phyloP scores from a whole-genome alignment of 2,797 vertebrate species.

The Philypnodon macrostomus region DNA sequence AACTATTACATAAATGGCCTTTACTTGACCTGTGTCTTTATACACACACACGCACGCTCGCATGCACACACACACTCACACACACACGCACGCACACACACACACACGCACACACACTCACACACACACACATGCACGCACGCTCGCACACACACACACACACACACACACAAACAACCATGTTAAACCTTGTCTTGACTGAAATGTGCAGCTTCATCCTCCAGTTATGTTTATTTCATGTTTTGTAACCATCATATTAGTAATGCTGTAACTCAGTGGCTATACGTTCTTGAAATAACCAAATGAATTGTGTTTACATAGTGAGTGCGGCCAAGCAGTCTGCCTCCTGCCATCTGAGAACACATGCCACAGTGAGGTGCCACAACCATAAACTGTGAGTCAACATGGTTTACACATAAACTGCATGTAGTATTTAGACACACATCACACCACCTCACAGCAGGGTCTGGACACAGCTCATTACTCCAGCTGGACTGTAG shows the following conservation, averaged over 20 bases:
- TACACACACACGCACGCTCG: no score
- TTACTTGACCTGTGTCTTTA: no score
- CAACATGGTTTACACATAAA: constrained; percentile 42
- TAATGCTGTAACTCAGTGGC: no score
- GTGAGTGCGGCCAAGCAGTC: constrained; percentile 24
- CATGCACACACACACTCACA: no score
- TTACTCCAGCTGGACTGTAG: constrained; percentile 68
- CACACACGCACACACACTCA: no score
- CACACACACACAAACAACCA: no score
- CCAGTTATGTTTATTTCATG: constrained; percentile 44
- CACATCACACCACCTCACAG: constrained; percentile 28
- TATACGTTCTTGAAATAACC: constrained; percentile 28
- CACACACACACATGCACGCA: no score
- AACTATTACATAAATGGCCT: no score
- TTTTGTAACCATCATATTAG: constrained; percentile 22
- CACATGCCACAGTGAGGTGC: constrained; percentile 35
- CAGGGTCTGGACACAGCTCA: constrained; percentile 64
- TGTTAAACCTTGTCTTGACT: constrained; percentile 4
- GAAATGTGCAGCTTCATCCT: constrained; percentile 10
- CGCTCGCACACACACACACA: no score
- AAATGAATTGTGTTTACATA: constrained; percentile 1
- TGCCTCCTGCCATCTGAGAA: constrained; percentile 18
- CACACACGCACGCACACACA: no score
- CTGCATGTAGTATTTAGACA: constrained; percentile 36
- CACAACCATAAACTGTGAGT: constrained; percentile 39